These are phyloP conservation scores for Mactromeris polynyma DNA, from an alignment of 2,888 invertebrate species.

Conservation along the genomic window DNA sequence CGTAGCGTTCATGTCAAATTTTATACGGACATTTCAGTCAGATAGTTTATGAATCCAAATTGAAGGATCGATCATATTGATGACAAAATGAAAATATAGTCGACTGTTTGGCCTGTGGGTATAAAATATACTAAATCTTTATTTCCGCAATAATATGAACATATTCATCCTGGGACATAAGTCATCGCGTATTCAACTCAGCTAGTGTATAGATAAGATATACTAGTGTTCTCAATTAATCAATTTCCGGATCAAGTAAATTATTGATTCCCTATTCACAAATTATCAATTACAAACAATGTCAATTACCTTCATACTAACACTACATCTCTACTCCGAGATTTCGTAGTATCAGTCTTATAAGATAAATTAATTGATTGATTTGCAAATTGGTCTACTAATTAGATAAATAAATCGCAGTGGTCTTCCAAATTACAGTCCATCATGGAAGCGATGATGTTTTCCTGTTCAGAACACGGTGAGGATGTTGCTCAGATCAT, in stretches of 20 bases:
- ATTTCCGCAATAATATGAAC: slow-evolving; percentile 2
- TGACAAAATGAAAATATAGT: neutral
- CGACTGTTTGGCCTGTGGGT: neutral
- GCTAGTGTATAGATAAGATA: too few species aligned
- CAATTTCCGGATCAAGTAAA: too few species aligned
- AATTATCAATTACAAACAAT: too few species aligned
- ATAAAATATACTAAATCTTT: neutral
- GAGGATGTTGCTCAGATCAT: too few species aligned
- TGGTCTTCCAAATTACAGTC: neutral
- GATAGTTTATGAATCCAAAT: slow-evolving; percentile 10
- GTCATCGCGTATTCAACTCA: too few species aligned
- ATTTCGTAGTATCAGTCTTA: too few species aligned
- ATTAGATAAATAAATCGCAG: neutral
- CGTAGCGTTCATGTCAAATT: slow-evolving; percentile 38
- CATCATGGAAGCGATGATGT: too few species aligned
- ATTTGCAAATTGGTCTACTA: neutral
- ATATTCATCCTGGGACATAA: neutral
- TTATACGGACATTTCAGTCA: slow-evolving; percentile 37
- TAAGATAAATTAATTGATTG: neutral
- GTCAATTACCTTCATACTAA: too few species aligned
- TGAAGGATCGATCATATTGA: neutral
- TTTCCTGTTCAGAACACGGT: too few species aligned
- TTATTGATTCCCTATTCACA: too few species aligned
- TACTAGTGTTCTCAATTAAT: too few species aligned
- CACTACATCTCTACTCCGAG: too few species aligned